A percentile compares a stretch with the other conserved stretches of the same genome.
These are phyloP conservation scores for Telmatherina bonti DNA, from an alignment of 2,797 vertebrate genomes.

Conservation along the genomic window DNA sequence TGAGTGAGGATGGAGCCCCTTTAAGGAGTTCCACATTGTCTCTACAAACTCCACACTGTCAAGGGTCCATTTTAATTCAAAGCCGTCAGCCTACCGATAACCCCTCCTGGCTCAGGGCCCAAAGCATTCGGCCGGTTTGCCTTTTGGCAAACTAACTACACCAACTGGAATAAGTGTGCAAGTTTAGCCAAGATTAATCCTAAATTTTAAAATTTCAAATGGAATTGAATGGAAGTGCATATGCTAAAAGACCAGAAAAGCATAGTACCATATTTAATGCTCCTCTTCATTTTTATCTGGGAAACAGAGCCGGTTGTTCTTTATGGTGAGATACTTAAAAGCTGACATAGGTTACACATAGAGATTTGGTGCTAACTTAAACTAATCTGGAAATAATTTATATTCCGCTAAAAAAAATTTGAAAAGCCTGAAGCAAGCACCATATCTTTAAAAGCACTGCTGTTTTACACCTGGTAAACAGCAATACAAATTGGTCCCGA, in stretches of 20 bases:
- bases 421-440: conserved; percentile 11
- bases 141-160: too few species aligned
- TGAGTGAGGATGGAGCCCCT: too few species aligned
- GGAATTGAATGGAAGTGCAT: background rate
- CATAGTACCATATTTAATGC: too few species aligned
- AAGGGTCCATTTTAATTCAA: too few species aligned
- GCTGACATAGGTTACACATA: conserved; percentile 30
- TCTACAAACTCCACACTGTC: too few species aligned
- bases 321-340: background rate
- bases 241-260: background rate
- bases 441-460: conserved; percentile 16
- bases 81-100: too few species aligned
- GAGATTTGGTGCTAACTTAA: conserved; percentile 30
- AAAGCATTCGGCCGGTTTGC: too few species aligned
- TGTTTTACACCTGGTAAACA: conserved; percentile 40
- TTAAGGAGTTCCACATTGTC: too few species aligned
- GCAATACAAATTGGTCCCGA: conserved; percentile 49
- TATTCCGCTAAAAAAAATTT: conserved; percentile 16
- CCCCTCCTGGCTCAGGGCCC: too few species aligned
- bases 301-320: background rate
- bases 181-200: background rate
- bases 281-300: background rate
- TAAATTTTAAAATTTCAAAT: background rate
- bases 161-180: background rate
- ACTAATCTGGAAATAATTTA: conserved; percentile 37